These are phyloP conservation scores for Baronia brevicornis DNA, from an alignment of 2,888 invertebrate genomes.

Conservation along the genomic window DNA sequence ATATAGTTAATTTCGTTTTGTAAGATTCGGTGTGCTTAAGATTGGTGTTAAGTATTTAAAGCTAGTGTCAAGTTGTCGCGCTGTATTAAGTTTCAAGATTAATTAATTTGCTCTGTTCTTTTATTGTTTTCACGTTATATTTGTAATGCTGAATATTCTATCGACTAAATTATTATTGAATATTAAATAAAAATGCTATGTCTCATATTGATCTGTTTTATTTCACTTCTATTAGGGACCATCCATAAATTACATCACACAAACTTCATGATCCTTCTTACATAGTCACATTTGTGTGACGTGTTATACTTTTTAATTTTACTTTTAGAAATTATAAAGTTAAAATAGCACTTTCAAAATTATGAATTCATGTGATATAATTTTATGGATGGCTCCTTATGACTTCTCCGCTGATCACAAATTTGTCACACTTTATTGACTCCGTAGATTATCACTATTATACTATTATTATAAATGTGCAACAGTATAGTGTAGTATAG, in stretches of 20 bases:
- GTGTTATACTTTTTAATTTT: too few species aligned
- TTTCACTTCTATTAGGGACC: constrained; percentile 22
- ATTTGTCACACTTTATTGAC: too few species aligned
- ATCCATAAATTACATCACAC: too few species aligned
- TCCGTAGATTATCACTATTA: too few species aligned
- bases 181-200: constrained; percentile 73
- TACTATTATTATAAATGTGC: too few species aligned
- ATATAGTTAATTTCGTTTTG: constrained; percentile 40
- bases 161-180: constrained; percentile 65
- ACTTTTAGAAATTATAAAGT: constrained; percentile 31
- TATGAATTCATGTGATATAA: too few species aligned
- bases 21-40: constrained; percentile 61
- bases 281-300: too few species aligned
- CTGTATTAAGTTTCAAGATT: constrained; percentile 66
- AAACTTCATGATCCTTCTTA: too few species aligned
- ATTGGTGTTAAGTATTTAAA: constrained; percentile 47
- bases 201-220: constrained; percentile 65
- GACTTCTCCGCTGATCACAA: too few species aligned
- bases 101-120: constrained; percentile 64
- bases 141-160: constrained; percentile 75
- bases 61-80: constrained; percentile 52
- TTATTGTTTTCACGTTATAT: constrained; percentile 74
- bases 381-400: too few species aligned
- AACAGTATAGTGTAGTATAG: too few species aligned
- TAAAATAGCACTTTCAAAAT: too few species aligned